phyloP scores from a whole-genome alignment of 2,888 invertebrate genomes.

The Melieria crassipennis region DNA sequence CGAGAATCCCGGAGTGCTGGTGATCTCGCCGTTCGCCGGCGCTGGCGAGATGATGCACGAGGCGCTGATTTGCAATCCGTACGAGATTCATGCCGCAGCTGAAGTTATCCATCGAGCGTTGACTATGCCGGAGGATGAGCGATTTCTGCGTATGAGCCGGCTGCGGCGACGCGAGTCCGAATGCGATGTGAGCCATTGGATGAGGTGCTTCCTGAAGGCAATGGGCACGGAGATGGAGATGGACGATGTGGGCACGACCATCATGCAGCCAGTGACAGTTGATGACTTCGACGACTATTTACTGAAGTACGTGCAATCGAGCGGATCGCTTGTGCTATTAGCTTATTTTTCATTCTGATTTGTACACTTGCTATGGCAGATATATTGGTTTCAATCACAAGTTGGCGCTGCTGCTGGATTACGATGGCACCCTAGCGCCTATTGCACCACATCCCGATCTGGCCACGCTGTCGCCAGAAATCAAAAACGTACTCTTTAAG shows the following conservation, averaged over 20 bases:
- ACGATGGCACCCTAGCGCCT: constrained; percentile 89
- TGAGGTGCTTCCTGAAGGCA: constrained; percentile 85
- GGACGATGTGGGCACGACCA: constrained; percentile 84
- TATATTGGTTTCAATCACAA: constrained; percentile 89
- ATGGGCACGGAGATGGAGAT: constrained; percentile 88
- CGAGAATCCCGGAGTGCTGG: constrained; percentile 83
- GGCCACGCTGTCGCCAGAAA: constrained; percentile 85
- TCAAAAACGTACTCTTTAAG: constrained; percentile 83
- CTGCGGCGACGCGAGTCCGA: constrained; percentile 81
- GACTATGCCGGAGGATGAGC: constrained; percentile 90
- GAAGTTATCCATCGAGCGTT: constrained; percentile 87
- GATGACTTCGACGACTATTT: constrained; percentile 92
- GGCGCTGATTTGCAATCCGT: constrained; percentile 88
- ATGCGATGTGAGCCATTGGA: constrained; percentile 89
- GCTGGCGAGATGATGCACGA: constrained; percentile 96
- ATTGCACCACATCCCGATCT: constrained; percentile 90
- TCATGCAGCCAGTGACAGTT: constrained; percentile 89
- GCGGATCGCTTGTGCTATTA: neutral
- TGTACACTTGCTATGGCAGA: constrained; percentile 64
- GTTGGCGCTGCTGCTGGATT: constrained; percentile 83
- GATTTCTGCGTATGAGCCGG: constrained; percentile 86
- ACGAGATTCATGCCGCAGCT: constrained; percentile 87
- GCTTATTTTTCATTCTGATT: neutral
- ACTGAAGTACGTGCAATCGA: constrained; percentile 73
- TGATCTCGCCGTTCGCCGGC: constrained; percentile 91